Base-by-base conservation (phyloP, 2,888 invertebrate species). In the Amiota mariae region DNA sequence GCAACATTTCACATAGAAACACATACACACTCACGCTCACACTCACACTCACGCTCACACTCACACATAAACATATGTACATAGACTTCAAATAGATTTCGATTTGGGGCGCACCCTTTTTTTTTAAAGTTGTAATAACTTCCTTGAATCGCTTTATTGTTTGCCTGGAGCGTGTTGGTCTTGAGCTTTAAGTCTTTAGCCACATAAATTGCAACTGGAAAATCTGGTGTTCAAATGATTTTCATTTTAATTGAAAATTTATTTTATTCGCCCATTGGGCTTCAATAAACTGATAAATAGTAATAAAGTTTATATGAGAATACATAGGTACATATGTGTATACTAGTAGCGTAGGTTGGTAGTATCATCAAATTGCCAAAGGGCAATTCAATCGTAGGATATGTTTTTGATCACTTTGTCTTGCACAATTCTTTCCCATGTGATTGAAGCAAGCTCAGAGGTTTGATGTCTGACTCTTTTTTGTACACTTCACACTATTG, bases 1-100 rank as follows among this genome's bases (percentile, higher is more conserved):
- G 83, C 61, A 72, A 63, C 71, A 70, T 74, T 76, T 49, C 61
- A 59, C 49, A 71, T 12, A 63, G 20, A 51, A 24, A 13, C 61
- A 46, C 61, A 71, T 51, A 47, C 49, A 24, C 59, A 49, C 51
- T 63, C 51, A 51, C 71, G 6, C 18, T 2, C 46, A 36, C 24
- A n/a, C 51, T 10, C 68, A n/a, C 51, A 13, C 15, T 63, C 51
- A 51, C 71, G 6, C 18, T 2, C 46, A 13, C 15, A n/a, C 51
- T 10, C 68, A n/a, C 51, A 13, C 15, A n/a, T 67, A n/a, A n/a
- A n/a, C n/a, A 20, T 24, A 13, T 20, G 13, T 54, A 46, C 63
- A 54, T 15, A 15, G 13, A 76, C 71, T 73, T 48, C 56, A 46
- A 46, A 56, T 57, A 15, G 10, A 15, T 15, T 18, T 70, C 12